Evolutionary conservation across 2,113 vertebrate genomes (phyloP).

Genomic region (Andinoacara biseriatus): DNA sequence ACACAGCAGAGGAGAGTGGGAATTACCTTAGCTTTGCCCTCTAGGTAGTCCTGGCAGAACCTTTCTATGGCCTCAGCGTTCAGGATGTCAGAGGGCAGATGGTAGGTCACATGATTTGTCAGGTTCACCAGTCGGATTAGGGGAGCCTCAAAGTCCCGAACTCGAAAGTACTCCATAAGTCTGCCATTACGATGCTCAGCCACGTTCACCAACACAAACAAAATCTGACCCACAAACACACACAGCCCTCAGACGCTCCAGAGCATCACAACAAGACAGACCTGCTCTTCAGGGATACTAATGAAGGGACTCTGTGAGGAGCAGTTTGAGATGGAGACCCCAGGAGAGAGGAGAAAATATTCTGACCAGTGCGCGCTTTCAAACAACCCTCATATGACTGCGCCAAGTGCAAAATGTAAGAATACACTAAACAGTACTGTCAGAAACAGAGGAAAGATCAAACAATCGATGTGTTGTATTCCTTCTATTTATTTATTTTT

Average conservation of each 20-base stretch:
- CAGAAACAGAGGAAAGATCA: not conserved
- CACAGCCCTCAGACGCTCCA: not conserved
- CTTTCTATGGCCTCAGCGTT: slow-evolving; percentile 75
- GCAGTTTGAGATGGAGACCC: not conserved
- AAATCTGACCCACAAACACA: slow-evolving; percentile 75
- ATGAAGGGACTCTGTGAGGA: not conserved
- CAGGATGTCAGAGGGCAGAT: slow-evolving; percentile 86
- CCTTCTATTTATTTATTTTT: not conserved
- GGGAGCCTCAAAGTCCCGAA: slow-evolving; percentile 83
- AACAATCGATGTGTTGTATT: not conserved
- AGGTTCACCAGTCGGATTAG: slow-evolving; percentile 87
- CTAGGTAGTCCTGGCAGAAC: slow-evolving; percentile 85
- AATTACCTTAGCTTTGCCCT: slow-evolving; percentile 86
- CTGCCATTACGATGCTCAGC: slow-evolving; percentile 84
- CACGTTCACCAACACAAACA: slow-evolving; percentile 87
- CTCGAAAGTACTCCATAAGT: slow-evolving; percentile 88
- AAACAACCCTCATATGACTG: not conserved
- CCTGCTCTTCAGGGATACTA: not conserved
- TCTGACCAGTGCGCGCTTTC: accelerated
- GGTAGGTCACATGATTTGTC: slow-evolving; percentile 84
- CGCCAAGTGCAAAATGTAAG: not conserved
- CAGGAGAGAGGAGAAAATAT: not conserved
- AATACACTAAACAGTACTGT: not conserved
- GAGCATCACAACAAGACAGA: not conserved
- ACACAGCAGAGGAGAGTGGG: not conserved